Conservation (phyloP, 2,113 vertebrate genomes). For the Ammodytes marinus region DNA sequence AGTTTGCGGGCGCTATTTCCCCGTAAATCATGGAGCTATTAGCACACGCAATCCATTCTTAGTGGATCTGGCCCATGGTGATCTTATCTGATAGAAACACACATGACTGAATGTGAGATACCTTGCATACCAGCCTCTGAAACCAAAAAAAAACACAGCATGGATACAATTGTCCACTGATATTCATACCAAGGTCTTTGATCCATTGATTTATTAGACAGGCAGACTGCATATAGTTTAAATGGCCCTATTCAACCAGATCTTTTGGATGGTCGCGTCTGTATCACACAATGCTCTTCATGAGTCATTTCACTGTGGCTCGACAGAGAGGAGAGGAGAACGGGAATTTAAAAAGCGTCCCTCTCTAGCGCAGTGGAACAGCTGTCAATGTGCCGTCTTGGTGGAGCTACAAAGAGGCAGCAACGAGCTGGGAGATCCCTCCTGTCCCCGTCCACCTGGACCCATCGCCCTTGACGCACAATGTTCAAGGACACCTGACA, state of each 20-base stretch:
- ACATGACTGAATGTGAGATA: not conserved
- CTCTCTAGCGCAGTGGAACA: conserved; percentile 72
- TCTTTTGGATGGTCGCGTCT: conserved; percentile 8
- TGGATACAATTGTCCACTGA: not conserved
- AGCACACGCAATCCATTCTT: no score
- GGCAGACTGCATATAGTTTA: not conserved
- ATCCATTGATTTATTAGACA: not conserved
- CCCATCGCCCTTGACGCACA: conserved; percentile 78
- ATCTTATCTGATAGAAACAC: not conserved
- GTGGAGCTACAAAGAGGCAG: conserved; percentile 72
- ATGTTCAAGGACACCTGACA: conserved; percentile 81
- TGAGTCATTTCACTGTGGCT: conserved; percentile 45
- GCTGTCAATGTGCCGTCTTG: conserved; percentile 75
- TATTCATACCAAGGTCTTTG: not conserved
- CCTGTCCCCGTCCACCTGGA: conserved; percentile 80
- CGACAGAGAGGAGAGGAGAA: conserved; percentile 43
- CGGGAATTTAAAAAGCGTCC: conserved; percentile 39
- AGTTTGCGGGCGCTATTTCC: no score
- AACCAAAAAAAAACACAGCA: not conserved
- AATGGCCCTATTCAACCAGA: conserved; percentile 16
- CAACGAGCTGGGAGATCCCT: conserved; percentile 62
- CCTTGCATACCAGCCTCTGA: not conserved
- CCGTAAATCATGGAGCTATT: no score
- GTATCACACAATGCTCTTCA: conserved; percentile 51
- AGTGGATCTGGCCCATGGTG: no score